Evolutionary conservation across 2,888 invertebrate species (phyloP), one percentile per base, ranked within the genome.

Genomic region (Rhamnusium bicolor): DNA sequence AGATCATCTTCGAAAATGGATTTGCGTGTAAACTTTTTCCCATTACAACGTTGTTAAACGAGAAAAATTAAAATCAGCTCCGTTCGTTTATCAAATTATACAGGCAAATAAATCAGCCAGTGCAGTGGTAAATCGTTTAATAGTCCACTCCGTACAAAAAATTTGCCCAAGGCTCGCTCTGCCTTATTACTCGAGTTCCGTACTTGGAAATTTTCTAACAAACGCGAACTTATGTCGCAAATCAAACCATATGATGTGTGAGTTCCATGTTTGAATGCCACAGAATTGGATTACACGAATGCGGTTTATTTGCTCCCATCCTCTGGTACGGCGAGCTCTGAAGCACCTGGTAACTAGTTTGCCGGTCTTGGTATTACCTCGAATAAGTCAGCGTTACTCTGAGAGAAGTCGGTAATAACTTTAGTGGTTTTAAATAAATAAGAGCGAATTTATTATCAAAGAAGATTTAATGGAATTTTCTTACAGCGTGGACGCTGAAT

Each of bases 261-360:
- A 49, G 65, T 16, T 65, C n/a, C 49, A 40, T 40, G 65, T 65
- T 24, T 19, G 12, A 51, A 65, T 32, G 53, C 65, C 65, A 18
- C 51, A 65, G 63, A 63, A 32, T 53, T 32, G 53, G 32, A 65
- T 40, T 56, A 67, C 46, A 66, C 40, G 66, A 54, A 66, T 49
- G 66, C 40, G 56, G 54, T 67, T 67, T 46, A 46, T 67, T 67
- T 67, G 56, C n/a, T 46, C 53, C 40, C 21, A 53, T 49, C 32
- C 46, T 8, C 40, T 19, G 40, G 54, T 40, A 19, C 46, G 56
- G 24, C 29, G 56, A 18, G 18, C 32, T 65, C 63, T 56, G 67
- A 56, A 46, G 51, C 67, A 67, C 67, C 56, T 56, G 56, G 56
- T 24, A 67, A 67, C 56, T 56, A 32, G 67, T 67, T 67, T 56